Evolutionary conservation across 2,113 vertebrate species (phyloP).

Genomic region (Oryzias curvinotus): DNA sequence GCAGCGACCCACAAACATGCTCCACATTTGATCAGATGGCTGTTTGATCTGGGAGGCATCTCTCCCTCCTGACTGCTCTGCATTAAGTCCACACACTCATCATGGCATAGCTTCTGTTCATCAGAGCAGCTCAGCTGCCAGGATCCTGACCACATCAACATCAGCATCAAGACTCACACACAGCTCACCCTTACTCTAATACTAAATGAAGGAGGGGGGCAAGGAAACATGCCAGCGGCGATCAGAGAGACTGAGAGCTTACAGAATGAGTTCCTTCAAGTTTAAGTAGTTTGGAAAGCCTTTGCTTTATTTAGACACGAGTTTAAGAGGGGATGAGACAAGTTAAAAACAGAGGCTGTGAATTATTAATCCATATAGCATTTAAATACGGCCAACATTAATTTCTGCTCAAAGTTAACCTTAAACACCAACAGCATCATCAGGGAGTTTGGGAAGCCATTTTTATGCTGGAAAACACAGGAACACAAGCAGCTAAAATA

Average conservation of each 20-base stretch:
- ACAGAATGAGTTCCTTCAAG: conserved; percentile 7
- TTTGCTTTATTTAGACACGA: not conserved
- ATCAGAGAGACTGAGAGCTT: conserved; percentile 26
- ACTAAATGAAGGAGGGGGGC: conserved; percentile 31
- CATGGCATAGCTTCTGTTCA: conserved; percentile 37
- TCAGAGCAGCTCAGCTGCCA: conserved; percentile 51
- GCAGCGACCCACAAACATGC: conserved; percentile 67
- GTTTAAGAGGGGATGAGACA: not conserved
- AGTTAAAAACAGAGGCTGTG: too few species aligned
- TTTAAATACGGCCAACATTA: too few species aligned
- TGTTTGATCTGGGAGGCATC: conserved; percentile 58
- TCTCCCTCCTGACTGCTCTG: conserved; percentile 40
- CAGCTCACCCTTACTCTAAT: conserved; percentile 34
- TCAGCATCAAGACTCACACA: conserved; percentile 50
- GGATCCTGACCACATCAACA: conserved; percentile 52
- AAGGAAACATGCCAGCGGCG: conserved; percentile 31
- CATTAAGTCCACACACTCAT: conserved; percentile 31
- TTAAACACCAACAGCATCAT: too few species aligned
- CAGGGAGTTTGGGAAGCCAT: too few species aligned
- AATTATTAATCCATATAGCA: too few species aligned
- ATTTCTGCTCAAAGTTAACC: too few species aligned
- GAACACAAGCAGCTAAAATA: too few species aligned
- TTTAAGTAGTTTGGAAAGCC: conserved; percentile 13
- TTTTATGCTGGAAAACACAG: too few species aligned
- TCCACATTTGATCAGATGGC: conserved; percentile 65